phyloP scores from a whole-genome alignment of 2,113 vertebrate species.

The Capreolus pygargus region DNA sequence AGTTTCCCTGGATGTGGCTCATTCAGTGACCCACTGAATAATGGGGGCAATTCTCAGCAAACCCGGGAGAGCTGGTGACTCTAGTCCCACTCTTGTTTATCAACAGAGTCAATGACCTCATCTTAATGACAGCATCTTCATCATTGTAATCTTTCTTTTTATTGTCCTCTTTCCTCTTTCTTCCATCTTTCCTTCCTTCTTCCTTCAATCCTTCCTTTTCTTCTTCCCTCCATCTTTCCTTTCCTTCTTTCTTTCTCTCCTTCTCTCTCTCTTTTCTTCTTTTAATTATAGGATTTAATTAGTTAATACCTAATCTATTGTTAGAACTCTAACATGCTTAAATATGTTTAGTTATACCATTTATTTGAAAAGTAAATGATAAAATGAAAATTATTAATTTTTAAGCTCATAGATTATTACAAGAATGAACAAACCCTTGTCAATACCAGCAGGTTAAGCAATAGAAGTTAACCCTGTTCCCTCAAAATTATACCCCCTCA shows the following conservation, averaged over 20 bases:
- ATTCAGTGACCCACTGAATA: no score
- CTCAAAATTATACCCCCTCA: not conserved
- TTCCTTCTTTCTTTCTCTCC: fast-evolving
- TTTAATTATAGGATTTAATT: not conserved
- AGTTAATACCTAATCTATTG: not conserved
- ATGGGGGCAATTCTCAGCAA: not conserved
- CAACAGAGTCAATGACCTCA: no score
- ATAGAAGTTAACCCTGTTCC: not conserved
- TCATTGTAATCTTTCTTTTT: not conserved
- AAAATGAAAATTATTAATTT: not conserved
- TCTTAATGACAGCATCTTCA: not conserved
- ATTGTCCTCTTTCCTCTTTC: fast-evolving
- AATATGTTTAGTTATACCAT: not conserved
- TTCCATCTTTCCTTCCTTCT: no score
- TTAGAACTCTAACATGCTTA: not conserved
- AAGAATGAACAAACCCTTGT: not conserved
- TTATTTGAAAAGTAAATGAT: not conserved
- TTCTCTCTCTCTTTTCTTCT: not conserved
- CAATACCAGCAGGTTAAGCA: not conserved
- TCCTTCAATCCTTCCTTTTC: no score
- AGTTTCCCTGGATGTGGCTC: no score
- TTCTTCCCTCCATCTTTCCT: fast-evolving
- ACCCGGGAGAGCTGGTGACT: not conserved
- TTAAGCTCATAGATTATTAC: not conserved
- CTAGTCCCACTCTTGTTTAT: not conserved